Base-by-base conservation (phyloP, 2,888 invertebrate species). In the Heliconius ismenius region DNA sequence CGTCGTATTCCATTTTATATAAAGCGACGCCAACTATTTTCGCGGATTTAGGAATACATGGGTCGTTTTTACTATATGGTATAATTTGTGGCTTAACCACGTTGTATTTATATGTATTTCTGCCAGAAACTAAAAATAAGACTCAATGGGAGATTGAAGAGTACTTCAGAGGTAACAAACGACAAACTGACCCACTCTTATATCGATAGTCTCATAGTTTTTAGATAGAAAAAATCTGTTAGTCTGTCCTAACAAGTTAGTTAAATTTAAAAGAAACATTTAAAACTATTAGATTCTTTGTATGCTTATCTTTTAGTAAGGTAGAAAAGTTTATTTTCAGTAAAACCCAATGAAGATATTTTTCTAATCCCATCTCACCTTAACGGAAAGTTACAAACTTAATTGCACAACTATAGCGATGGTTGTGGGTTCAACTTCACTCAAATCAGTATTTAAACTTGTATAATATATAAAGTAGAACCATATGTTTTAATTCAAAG, bases 21-120 rank as follows among this genome's bases (percentile, higher is more conserved):
- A 90, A 90, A 85, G 76, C 87, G 60, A 84, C 89, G 4, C 89
- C 89, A 0, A 79, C 81, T 69, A 81, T 89, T 73, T 90, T 89
- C 75, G 83, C 82, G 65, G 76, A 76, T 2, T 80, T 89, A 4
- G 85, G 85, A 32, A 80, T 89, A 60, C 85, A 86, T 54, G 90
- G 89, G 1, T 85, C 88, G 3, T 90, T 90, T 77, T 74, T 84
- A 4, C 83, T 85, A 60, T 84, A 80, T 43, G 84, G 80, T 13
- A n/a, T 83, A 18, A 74, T 81, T 3, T 70, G 81, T n/a, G 81
- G 83, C 3, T 4, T 83, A 9, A 83, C 82, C 49, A 79, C 81
- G 3, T 39, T 81, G 13, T 69, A 83, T 28, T 77, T 85, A 28
- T 83, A 80, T 62, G 70, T 75, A 26, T 82, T 82, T 60, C 79